Percentiles rank a stretch among this genome's conserved stretches.
Evolutionary conservation across 2,797 vertebrate genomes (phyloP).

Genomic region (Sebastes steindachneri): DNA sequence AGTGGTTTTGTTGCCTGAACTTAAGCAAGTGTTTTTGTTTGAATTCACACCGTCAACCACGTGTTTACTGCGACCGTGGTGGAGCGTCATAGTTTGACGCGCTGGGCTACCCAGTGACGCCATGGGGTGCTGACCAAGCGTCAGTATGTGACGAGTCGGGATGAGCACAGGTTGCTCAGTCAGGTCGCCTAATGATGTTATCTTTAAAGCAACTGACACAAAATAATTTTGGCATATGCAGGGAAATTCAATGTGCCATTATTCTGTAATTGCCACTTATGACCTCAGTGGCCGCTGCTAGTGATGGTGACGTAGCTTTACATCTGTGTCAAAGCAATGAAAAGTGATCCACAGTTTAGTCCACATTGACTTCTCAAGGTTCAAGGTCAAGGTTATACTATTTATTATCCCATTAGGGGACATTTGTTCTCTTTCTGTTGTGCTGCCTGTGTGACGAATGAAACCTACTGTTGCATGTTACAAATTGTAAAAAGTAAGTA

Average conservation of each 20-base stretch:
- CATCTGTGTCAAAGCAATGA: background rate
- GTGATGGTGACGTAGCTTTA: background rate
- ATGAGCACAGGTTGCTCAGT: background rate
- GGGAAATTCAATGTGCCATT: background rate
- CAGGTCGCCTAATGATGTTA: background rate
- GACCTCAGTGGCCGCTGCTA: background rate
- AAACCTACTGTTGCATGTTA: too few relatives aligned
- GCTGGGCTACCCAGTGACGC: too few relatives aligned
- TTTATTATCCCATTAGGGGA: background rate
- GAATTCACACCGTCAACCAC: too few relatives aligned
- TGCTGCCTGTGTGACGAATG: too few relatives aligned
- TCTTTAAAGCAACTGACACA: background rate
- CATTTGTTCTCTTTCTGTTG: background rate
- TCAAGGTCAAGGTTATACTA: background rate
- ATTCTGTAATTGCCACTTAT: background rate
- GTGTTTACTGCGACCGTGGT: too few relatives aligned
- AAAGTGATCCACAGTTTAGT: background rate
- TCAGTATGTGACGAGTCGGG: too few relatives aligned
- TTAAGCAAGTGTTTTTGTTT: too few relatives aligned
- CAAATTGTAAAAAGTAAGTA: too few relatives aligned
- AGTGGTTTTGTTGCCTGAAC: too few relatives aligned
- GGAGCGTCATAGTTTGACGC: too few relatives aligned
- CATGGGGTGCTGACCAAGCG: too few relatives aligned
- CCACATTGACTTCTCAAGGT: background rate
- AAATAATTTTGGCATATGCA: background rate